These are phyloP conservation scores for Pygoscelis adeliae DNA, from an alignment of 2,113 vertebrate species.

Conservation along the genomic window DNA sequence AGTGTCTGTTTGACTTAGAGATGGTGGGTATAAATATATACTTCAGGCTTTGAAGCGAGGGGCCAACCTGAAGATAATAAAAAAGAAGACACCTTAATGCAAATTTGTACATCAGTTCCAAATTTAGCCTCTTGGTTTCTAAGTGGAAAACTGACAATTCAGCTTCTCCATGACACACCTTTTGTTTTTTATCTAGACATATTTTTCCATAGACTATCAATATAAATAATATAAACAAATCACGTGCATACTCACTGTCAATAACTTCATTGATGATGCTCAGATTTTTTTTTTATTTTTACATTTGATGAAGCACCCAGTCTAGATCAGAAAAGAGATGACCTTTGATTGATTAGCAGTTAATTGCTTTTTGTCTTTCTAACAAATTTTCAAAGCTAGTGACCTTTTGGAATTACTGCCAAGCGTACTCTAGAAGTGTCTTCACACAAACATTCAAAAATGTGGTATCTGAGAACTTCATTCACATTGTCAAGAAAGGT, in stretches of 20 bases:
- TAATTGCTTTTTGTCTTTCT: constrained; percentile 55
- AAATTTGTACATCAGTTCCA: neutral
- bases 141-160: neutral
- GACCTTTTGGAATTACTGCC: constrained; percentile 25
- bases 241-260: neutral
- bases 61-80: neutral
- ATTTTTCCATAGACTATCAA: neutral
- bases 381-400: constrained; percentile 2
- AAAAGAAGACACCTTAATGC: neutral
- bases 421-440: neutral
- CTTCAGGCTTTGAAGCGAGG: neutral
- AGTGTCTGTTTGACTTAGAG: neutral
- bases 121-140: neutral
- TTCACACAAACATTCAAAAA: neutral
- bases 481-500: neutral
- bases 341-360: constrained; percentile 24
- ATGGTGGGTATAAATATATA: neutral
- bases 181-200: neutral
- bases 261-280: neutral
- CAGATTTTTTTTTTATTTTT: neutral
- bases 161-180: neutral
- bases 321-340: constrained; percentile 31
- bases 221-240: neutral
- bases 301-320: neutral
- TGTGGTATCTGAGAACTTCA: neutral